A percentile compares a stretch with the other conserved stretches of the same genome.
These are phyloP conservation scores for Bombus fervidus DNA, from an alignment of 1,140 invertebrate species.

Conservation along the genomic window DNA sequence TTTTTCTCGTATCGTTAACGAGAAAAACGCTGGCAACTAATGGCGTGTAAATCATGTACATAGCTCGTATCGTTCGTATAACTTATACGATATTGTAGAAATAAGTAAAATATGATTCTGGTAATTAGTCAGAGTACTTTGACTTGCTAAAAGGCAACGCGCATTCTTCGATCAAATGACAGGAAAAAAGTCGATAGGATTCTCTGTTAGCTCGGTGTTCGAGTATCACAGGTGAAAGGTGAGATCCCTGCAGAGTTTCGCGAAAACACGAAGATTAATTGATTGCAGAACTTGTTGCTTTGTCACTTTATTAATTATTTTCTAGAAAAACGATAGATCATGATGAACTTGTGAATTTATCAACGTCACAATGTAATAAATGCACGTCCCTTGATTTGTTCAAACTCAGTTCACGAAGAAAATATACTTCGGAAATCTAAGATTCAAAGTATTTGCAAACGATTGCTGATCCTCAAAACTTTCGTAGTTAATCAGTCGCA, in stretches of 20 bases:
- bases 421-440: no score
- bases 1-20: no score
- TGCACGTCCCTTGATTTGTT: neutral
- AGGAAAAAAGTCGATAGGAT: neutral
- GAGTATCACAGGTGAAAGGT: neutral
- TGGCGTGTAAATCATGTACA: no score
- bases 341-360: neutral
- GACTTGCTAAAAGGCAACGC: neutral
- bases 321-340: neutral
- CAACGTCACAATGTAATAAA: neutral
- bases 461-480: no score
- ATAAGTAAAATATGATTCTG: no score
- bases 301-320: neutral
- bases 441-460: no score
- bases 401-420: neutral
- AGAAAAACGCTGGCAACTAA: no score
- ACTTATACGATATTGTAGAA: no score
- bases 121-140: neutral
- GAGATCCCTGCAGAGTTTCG: neutral
- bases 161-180: neutral
- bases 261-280: neutral
- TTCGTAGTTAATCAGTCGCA: no score
- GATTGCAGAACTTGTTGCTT: neutral
- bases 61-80: neutral
- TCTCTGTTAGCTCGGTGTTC: neutral